Evolutionary conservation across 2,888 invertebrate genomes (phyloP).

Genomic region (Laspeyria flexula): DNA sequence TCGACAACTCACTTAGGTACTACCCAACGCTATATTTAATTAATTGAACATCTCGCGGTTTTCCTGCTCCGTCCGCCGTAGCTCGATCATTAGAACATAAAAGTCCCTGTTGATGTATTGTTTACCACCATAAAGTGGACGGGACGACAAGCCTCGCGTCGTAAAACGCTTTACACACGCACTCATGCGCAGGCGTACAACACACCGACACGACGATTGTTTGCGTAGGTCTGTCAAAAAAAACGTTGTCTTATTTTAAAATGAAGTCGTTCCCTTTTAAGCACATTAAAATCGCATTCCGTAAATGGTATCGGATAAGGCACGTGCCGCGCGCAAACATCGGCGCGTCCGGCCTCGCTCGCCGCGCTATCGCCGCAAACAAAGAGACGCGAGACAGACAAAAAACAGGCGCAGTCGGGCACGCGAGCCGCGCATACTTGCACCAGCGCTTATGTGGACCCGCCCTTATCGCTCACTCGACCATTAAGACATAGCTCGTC

Average conservation of each 20-base stretch:
- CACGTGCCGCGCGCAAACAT: constrained; percentile 71
- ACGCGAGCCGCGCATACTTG: constrained; percentile 24
- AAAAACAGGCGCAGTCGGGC: constrained; percentile 31
- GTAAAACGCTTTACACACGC: constrained; percentile 11
- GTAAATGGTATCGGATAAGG: constrained; percentile 77
- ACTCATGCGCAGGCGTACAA: not conserved
- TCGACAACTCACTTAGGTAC: not conserved
- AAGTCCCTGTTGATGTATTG: constrained; percentile 30
- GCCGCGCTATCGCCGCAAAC: constrained; percentile 34
- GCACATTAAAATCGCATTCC: constrained; percentile 79
- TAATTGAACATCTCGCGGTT: constrained; percentile 31
- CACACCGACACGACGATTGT: constrained; percentile 23
- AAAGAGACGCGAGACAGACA: constrained; percentile 25
- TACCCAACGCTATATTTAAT: constrained; percentile 10
- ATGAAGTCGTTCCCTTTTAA: constrained; percentile 71
- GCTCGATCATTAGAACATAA: constrained; percentile 9
- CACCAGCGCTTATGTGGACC: constrained; percentile 36
- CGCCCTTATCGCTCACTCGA: constrained; percentile 19
- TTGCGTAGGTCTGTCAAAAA: constrained; percentile 55
- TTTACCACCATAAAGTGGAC: constrained; percentile 18
- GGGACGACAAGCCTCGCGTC: constrained; percentile 12
- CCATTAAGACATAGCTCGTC: constrained; percentile 44
- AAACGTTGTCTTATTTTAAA: constrained; percentile 63
- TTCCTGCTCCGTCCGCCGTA: constrained; percentile 25
- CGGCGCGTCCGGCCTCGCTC: constrained; percentile 42